A percentile compares a stretch with the other conserved stretches of the same genome.
Evolutionary conservation across 2,113 vertebrate genomes (phyloP).

Genomic region (Upupa epops): DNA sequence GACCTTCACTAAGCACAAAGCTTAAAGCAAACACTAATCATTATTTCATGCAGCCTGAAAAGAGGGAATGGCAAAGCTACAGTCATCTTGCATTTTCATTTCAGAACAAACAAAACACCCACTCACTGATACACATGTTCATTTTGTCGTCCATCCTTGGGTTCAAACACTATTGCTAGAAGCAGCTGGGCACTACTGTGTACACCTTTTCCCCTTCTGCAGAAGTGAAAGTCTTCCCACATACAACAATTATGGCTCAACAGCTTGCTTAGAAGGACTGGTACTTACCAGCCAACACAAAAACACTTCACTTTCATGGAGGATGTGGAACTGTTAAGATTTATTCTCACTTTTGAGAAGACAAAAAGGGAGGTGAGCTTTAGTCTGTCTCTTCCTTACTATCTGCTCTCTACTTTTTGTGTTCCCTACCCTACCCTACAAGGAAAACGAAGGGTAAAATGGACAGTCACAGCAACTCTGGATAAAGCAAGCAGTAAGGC

Average conservation of each 20-base stretch:
- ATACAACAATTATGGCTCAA: neutral
- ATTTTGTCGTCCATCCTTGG: neutral
- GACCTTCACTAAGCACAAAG: neutral
- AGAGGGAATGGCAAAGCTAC: neutral
- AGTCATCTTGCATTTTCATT: neutral
- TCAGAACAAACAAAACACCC: neutral
- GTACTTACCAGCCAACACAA: slow-evolving; percentile 74
- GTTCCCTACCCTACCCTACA: slow-evolving; percentile 57
- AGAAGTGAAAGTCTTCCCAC: neutral
- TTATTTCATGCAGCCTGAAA: neutral
- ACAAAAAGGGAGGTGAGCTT: neutral
- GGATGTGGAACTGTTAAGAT: slow-evolving; percentile 75
- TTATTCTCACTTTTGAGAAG: slow-evolving; percentile 68
- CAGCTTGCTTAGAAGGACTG: slow-evolving; percentile 68
- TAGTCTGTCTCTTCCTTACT: slow-evolving; percentile 61
- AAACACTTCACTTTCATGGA: slow-evolving; percentile 60
- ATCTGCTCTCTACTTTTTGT: slow-evolving; percentile 61
- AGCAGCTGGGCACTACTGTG: neutral
- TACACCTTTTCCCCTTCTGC: neutral
- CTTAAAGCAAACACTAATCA: neutral
- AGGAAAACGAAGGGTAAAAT: slow-evolving; percentile 47
- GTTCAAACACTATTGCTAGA: neutral
- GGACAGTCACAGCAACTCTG: slow-evolving; percentile 40
- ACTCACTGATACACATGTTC: neutral
- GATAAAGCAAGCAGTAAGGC: neutral